These are phyloP conservation scores for Cephus cinctus DNA, from an alignment of 1,140 invertebrate species.

Conservation along the genomic window DNA sequence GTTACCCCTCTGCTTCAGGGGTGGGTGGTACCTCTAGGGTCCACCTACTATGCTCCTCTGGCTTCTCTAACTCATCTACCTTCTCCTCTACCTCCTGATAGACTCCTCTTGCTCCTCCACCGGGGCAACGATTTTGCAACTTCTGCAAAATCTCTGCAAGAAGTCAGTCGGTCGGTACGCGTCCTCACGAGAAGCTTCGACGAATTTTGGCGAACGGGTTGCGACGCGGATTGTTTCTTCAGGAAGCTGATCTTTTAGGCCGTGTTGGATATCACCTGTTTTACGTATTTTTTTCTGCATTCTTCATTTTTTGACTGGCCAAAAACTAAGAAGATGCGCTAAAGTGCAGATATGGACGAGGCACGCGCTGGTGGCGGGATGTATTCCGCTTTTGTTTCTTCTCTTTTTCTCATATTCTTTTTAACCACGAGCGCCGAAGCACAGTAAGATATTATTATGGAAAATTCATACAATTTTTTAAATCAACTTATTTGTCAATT, in stretches of 20 bases:
- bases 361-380: slow-evolving; percentile 26
- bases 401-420: slow-evolving; percentile 32
- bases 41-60: slow-evolving; percentile 17
- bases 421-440: slow-evolving; percentile 37
- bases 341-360: slow-evolving; percentile 30
- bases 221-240: no score
- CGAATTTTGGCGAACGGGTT: no score
- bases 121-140: slow-evolving; percentile 43
- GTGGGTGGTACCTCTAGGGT: slow-evolving; percentile 24
- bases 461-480: no score
- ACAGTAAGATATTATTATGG: slow-evolving; percentile 36
- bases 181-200: no score
- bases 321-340: slow-evolving; percentile 46
- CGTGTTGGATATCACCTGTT: no score
- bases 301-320: no score
- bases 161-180: slow-evolving; percentile 46
- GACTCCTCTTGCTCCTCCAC: slow-evolving; percentile 14
- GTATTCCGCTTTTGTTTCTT: slow-evolving; percentile 30
- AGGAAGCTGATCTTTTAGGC: no score
- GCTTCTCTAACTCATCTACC: slow-evolving; percentile 7
- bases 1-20: slow-evolving; percentile 10
- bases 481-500: no score
- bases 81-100: slow-evolving; percentile 6
- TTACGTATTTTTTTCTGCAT: no score
- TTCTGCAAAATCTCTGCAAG: slow-evolving; percentile 51